These are phyloP conservation scores for Hemichromis elongatus DNA, from an alignment of 2,113 vertebrate genomes.

Conservation along the genomic window DNA sequence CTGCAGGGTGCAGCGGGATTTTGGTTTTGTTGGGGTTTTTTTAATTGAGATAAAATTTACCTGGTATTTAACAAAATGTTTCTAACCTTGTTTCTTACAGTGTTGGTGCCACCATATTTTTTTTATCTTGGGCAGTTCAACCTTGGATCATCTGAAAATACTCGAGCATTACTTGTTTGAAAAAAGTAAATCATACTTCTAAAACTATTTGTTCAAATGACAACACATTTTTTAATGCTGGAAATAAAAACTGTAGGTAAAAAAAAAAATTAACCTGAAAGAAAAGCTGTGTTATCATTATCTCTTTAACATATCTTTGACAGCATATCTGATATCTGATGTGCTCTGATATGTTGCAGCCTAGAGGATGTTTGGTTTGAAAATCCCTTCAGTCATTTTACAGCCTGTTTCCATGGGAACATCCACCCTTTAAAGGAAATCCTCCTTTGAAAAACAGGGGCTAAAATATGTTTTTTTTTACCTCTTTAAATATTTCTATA, in stretches of 20 bases:
- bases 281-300: background rate
- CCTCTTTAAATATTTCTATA: background rate
- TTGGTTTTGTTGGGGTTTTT: too few relatives aligned
- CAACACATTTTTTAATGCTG: background rate
- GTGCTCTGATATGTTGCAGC: background rate
- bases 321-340: too few relatives aligned
- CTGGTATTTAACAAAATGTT: background rate
- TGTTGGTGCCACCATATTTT: background rate
- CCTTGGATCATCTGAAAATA: background rate
- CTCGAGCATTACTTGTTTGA: background rate
- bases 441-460: background rate
- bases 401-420: conserved; percentile 4
- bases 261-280: background rate
- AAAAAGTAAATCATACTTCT: fast-evolving
- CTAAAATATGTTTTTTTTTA: background rate
- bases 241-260: background rate
- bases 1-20: background rate
- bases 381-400: background rate
- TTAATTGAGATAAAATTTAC: background rate
- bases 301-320: background rate
- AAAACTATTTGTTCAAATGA: background rate
- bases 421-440: background rate
- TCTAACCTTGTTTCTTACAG: background rate
- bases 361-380: background rate
- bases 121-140: too few relatives aligned